Percentiles rank a stretch among this genome's conserved stretches.
These are phyloP conservation scores for Tamandua tetradactyla DNA, from an alignment of 2,797 vertebrate species.

Conservation along the genomic window DNA sequence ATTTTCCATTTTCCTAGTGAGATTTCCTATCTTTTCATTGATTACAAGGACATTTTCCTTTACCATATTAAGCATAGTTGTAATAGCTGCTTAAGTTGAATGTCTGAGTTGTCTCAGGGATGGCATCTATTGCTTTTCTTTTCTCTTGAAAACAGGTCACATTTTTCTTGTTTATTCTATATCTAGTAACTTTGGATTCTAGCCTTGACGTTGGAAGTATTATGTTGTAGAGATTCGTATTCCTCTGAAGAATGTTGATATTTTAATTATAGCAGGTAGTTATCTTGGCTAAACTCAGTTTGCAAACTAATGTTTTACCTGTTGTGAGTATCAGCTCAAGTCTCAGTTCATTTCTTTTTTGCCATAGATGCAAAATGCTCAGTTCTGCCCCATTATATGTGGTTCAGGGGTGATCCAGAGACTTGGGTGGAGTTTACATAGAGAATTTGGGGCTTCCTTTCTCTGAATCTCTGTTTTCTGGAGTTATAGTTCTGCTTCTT, in stretches of 20 bases:
- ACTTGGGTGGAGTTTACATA: neutral
- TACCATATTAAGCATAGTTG: neutral
- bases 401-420: neutral
- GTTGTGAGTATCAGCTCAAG: neutral
- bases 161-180: conserved; percentile 13
- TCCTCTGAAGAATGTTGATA: neutral
- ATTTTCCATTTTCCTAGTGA: neutral
- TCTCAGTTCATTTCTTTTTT: neutral
- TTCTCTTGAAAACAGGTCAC: neutral
- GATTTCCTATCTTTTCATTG: neutral
- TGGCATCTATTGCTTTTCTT: conserved; percentile 29
- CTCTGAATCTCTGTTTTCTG: neutral
- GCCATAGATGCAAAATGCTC: neutral
- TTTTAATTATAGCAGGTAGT: neutral
- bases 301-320: neutral
- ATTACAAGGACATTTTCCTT: neutral
- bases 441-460: neutral
- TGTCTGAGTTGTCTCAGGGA: neutral
- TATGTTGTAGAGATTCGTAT: neutral
- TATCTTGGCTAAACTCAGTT: conserved; percentile 20
- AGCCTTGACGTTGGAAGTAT: neutral
- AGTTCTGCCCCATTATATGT: neutral
- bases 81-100: neutral
- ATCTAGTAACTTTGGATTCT: conserved; percentile 10
- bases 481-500: neutral